Base-by-base conservation (phyloP, 1,140 invertebrate genomes). In the Bacillus rossius region DNA sequence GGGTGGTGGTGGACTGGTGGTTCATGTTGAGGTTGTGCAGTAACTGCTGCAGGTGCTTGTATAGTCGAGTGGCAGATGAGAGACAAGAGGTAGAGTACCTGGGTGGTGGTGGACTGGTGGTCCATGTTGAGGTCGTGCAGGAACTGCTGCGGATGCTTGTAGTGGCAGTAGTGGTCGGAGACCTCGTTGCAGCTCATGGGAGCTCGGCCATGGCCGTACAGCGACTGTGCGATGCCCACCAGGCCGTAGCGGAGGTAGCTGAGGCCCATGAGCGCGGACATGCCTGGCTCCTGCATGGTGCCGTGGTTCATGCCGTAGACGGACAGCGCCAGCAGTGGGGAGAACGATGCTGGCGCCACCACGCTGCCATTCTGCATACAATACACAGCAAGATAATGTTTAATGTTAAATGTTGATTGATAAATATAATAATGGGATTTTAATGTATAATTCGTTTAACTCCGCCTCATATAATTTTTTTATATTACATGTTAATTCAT, bases 231-330 rank as follows among this genome's bases (percentile, higher is more conserved):
- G 20, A 89, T 74, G 0, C 80, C 86, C 66, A 93, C 89, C 61
- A 92, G 77, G 0, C 80, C 78, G 68, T 89, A 92, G 43, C 86
- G 81, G 25, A 92, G 67, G 61, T 86, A 92, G 1, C 89, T 92
- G 0, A 84, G 57, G 10, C 81, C 80, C 73, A 92, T 79, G 0
- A 83, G 63, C 20, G 75, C 70, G 0, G 85, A 80, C 83, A 96
- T 91, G 50, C 81, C 75, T 0, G 72, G 69, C 16, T 81, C 78
- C 71, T 75, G 68, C 3, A 40, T 47, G 41, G 56, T 47, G 16
- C 71, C 70, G 56, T 72, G 74, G 2, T 73, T 74, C 70, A 76
- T 75, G 23, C 75, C 75, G 48, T 75, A 74, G 4, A 73, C 70
- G 3, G 72, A 61, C 25, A 77, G 45, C 10, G 70, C 70, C 13